These are phyloP conservation scores for Ptiloglossa arizonensis DNA, from an alignment of 1,140 invertebrate species.

Conservation along the genomic window DNA sequence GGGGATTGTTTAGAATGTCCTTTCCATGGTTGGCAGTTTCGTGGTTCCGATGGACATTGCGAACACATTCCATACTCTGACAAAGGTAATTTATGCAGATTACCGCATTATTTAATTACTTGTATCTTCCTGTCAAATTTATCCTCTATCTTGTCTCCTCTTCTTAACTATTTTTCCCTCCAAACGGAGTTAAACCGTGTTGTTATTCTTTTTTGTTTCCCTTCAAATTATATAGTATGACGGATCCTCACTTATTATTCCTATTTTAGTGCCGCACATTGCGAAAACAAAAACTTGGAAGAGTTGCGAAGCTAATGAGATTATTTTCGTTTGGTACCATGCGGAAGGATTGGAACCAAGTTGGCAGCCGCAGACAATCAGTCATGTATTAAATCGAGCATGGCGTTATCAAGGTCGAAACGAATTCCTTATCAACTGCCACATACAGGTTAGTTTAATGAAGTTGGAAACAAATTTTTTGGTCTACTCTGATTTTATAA, in stretches of 20 bases:
- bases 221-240: too few species aligned
- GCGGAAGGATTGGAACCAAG: constrained; percentile 86
- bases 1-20: constrained; percentile 93
- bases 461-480: not conserved
- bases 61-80: constrained; percentile 86
- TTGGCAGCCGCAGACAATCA: constrained; percentile 86
- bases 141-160: too few species aligned
- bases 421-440: constrained; percentile 89
- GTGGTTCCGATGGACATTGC: constrained; percentile 87
- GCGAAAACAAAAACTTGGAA: constrained; percentile 86
- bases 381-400: constrained; percentile 82
- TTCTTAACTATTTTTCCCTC: too few species aligned
- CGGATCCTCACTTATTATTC: too few species aligned
- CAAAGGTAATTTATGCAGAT: constrained; percentile 79
- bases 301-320: constrained; percentile 86
- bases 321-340: constrained; percentile 93
- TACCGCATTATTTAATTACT: not conserved
- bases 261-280: constrained; percentile 83
- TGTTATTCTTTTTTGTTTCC: too few species aligned
- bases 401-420: constrained; percentile 89
- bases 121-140: too few species aligned
- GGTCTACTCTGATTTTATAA: too few species aligned
- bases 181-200: too few species aligned
- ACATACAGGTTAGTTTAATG: constrained; percentile 84
- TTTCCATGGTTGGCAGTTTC: constrained; percentile 93